Base-by-base conservation (phyloP, 2,888 invertebrate species). In the Acronicta alni region DNA sequence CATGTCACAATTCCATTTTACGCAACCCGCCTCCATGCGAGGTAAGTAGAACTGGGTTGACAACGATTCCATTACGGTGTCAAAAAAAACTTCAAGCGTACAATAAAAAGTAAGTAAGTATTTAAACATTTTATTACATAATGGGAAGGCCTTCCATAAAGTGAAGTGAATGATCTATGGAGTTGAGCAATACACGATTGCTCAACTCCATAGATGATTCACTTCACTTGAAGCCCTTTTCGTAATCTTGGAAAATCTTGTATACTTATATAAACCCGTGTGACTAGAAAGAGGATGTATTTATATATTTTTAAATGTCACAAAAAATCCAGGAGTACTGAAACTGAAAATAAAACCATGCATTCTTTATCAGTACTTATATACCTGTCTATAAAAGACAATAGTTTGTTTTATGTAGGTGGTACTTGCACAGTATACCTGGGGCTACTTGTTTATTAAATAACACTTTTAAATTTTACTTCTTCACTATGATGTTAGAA, bases 1-100 rank as follows among this genome's bases (percentile, higher is more conserved):
- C n/a, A 32, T 61, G 67, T 48, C 61, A 54, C 55, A 67, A 63
- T 26, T 41, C 8, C 14, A 10, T 30, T 64, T 75, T 75, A 64
- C 70, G 73, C 74, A 75, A 75, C 48, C 23, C 12, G 17, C 45
- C 38, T 53, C 12, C 30, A 18, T 10, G n/a, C 39, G 16, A 30
- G 41, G 14, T 20, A 35, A 38, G 44, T 57, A 67, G 53, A n/a
- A n/a, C n/a, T 67, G 46, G 71, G 8, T 49, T 70, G 58, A 46
- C 26, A 35, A 15, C 46, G 23, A 43, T 57, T 41, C 54, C 42
- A 41, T 55, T 30, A 55, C 41, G 26, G 4, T 53, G 67, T 45
- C 42, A 43, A 68, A 37, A 68, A 37, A 46, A 39, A 51, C 30
- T 35, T 35, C 6, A 42, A 37, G 10, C 23, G 9, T 26, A 49